Conservation (phyloP, 2,113 vertebrate species). For the Sapajus apella region DNA sequence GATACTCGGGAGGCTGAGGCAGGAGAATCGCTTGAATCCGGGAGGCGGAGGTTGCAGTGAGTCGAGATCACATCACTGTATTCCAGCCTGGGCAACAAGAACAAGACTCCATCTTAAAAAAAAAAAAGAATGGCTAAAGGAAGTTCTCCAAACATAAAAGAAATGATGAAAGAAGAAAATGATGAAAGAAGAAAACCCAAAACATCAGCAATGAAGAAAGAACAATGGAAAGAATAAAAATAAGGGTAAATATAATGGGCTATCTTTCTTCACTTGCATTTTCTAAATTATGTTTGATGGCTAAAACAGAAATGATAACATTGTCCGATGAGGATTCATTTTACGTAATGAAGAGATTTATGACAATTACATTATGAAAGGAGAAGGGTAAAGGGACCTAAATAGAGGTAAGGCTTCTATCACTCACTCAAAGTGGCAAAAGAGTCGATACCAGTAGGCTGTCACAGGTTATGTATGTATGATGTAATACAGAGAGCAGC, state of each 20-base stretch:
- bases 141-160: background rate
- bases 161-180: too few relatives aligned
- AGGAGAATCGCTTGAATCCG: too few relatives aligned
- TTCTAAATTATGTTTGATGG: background rate
- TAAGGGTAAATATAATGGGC: background rate
- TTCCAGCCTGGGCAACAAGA: too few relatives aligned
- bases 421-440: background rate
- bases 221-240: background rate
- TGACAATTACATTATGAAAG: background rate
- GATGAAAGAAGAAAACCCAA: background rate
- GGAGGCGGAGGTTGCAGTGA: too few relatives aligned
- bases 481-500: background rate
- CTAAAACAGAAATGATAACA: background rate
- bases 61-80: too few relatives aligned
- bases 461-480: background rate
- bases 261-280: background rate
- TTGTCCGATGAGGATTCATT: background rate
- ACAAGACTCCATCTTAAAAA: too few relatives aligned
- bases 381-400: background rate
- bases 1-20: too few relatives aligned
- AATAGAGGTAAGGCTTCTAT: background rate
- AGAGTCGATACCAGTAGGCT: background rate
- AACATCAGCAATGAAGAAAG: background rate
- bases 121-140: background rate
- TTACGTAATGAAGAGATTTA: background rate